Base-by-base conservation (phyloP, 1,140 invertebrate genomes). In the Hypothenemus hampei region DNA sequence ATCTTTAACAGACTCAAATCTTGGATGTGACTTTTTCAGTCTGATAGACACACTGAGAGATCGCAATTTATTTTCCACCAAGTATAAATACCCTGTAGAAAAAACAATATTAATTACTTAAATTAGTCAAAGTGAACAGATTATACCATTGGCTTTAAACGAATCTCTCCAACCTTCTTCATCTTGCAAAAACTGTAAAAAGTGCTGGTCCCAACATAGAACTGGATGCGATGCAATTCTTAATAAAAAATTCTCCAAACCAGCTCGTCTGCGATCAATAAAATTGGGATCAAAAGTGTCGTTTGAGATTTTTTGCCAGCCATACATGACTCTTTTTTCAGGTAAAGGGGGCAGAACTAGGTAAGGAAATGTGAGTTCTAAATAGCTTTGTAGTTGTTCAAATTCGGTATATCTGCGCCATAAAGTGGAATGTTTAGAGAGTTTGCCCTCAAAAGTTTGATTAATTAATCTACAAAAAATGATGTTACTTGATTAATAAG, bases 201-300 rank as follows among this genome's bases (percentile, higher is more conserved):
- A 89, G 65, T 87, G 82, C 60, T 80, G 79, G 67, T 91, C 86
- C 58, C 79, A 80, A 56, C 83, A 85, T n/a, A 91, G 69, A 23
- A 81, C 70, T 8, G 83, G 81, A 73, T 91, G 87, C 3, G 84
- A 82, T 3, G 86, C 86, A 33, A 89, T 76, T 54, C 88, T 73
- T 21, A 89, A 72, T 16, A 91, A 69, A 64, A 89, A 91, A 70
- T 87, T 89, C 79, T 92, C 89, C 29, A 92, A 73, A 1, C 86
- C 86, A 44, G 85, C 85, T 62, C 87, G 74, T 59, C 89, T 75
- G 18, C 87, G 76, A 67, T 91, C 89, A 41, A 92, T 80, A 73
- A 91, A 92, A 66, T 91, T 88, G n/a, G 87, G 85, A 72, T 90
- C 87, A 62, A 88, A 87, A 22, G 85, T 87, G 66, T 91, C 87